phyloP scores from a whole-genome alignment of 2,888 invertebrate genomes.

The Lasioglossum vierecki region DNA sequence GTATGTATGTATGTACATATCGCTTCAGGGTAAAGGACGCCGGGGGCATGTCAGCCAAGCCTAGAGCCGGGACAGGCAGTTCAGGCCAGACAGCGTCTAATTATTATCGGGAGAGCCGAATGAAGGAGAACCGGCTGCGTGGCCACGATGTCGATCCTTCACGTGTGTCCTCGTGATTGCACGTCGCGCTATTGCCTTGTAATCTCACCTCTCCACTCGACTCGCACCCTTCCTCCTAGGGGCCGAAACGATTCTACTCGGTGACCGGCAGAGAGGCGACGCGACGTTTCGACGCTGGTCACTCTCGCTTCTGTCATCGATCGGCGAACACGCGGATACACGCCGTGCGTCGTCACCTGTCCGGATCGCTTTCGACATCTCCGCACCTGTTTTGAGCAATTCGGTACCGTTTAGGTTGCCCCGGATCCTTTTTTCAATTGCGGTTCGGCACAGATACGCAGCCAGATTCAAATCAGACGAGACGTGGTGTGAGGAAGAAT shows the following conservation, averaged over 20 bases:
- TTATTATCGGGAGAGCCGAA: slow-evolving; percentile 78
- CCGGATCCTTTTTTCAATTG: neutral
- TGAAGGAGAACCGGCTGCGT: slow-evolving; percentile 69
- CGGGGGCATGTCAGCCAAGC: slow-evolving; percentile 53
- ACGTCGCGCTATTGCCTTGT: slow-evolving; percentile 76
- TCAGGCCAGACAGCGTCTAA: slow-evolving; percentile 71
- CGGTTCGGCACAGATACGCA: neutral
- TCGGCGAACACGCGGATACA: slow-evolving; percentile 66
- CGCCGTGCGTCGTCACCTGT: slow-evolving; percentile 49
- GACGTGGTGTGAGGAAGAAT: neutral
- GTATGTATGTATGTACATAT: slow-evolving; percentile 30
- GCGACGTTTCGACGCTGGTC: slow-evolving; percentile 42
- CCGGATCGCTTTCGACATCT: slow-evolving; percentile 10
- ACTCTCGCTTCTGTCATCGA: slow-evolving; percentile 73
- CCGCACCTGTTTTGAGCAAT: slow-evolving; percentile 36
- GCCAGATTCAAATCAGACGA: neutral
- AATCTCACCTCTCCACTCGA: slow-evolving; percentile 73
- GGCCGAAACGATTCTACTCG: slow-evolving; percentile 47
- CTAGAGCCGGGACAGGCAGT: slow-evolving; percentile 44
- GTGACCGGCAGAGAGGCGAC: slow-evolving; percentile 12
- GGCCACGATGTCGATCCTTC: slow-evolving; percentile 72
- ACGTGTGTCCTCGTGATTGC: slow-evolving; percentile 77
- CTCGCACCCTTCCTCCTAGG: slow-evolving; percentile 44
- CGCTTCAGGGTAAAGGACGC: slow-evolving; percentile 57
- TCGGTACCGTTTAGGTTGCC: neutral